A percentile compares a stretch with the other conserved stretches of the same genome.
Evolutionary conservation across 2,797 vertebrate genomes (phyloP).

Genomic region (Meriones psammophilus): DNA sequence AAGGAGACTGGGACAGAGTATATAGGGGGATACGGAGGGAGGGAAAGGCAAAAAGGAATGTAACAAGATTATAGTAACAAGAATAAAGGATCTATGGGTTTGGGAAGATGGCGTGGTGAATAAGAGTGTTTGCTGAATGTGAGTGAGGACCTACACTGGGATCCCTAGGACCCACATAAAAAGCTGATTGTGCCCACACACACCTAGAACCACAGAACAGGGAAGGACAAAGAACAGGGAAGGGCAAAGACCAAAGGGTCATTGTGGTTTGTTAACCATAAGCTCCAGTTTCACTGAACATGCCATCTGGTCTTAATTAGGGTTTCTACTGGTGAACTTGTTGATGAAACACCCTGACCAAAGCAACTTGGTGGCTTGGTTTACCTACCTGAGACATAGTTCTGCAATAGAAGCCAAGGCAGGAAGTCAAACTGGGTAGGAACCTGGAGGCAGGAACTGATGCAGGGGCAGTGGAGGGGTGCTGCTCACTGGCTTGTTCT

Average conservation of each 20-base stretch:
- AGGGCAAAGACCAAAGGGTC: neutral
- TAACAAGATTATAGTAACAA: neutral
- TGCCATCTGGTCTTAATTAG: neutral
- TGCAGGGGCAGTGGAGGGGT: neutral
- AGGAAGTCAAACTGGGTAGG: neutral
- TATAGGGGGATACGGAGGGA: no score
- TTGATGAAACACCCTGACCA: no score
- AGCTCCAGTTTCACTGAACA: neutral
- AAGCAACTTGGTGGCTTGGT: neutral
- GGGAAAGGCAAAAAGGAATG: neutral
- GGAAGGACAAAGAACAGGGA: neutral
- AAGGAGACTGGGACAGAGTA: neutral
- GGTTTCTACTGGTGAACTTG: neutral
- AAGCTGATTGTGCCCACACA: neutral
- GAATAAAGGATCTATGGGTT: neutral
- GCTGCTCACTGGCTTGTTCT: neutral
- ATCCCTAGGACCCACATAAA: neutral
- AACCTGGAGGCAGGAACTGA: neutral
- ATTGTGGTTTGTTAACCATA: neutral
- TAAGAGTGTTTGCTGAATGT: neutral
- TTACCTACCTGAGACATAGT: neutral
- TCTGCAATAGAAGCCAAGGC: neutral
- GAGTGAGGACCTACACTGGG: neutral
- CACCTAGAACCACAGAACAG: neutral
- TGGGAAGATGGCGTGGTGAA: neutral